These are phyloP conservation scores for Enteromius unitaeniatus DNA, from an alignment of 2,797 vertebrate genomes.

Conservation along the genomic window DNA sequence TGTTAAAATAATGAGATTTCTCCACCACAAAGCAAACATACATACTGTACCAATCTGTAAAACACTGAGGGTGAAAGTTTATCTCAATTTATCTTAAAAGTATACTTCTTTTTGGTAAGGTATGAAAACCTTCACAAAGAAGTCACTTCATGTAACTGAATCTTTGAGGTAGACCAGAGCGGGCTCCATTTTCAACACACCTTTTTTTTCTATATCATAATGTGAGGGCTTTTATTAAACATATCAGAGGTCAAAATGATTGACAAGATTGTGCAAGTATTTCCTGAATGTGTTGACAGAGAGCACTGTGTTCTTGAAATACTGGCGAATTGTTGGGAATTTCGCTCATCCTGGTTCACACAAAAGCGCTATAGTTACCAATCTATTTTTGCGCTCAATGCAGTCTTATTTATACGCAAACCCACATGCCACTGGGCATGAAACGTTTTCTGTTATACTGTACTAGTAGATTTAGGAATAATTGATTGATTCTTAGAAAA, in stretches of 20 bases:
- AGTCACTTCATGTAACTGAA: neutral
- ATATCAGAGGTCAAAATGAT: neutral
- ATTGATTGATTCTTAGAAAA: slow-evolving; percentile 2
- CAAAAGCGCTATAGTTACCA: neutral
- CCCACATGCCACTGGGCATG: slow-evolving; percentile 22
- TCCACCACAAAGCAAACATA: neutral
- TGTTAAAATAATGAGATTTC: neutral
- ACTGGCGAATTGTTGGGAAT: neutral
- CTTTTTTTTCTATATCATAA: neutral
- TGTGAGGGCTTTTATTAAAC: neutral
- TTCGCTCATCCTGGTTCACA: neutral
- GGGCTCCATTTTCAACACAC: neutral
- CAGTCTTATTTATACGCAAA: slow-evolving; percentile 36
- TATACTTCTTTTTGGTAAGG: no score
- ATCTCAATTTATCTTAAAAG: neutral
- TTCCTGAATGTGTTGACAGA: slow-evolving; percentile 2
- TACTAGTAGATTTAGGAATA: neutral
- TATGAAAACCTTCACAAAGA: neutral
- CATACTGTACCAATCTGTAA: neutral
- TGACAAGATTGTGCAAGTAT: neutral
- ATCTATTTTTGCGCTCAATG: slow-evolving; percentile 22
- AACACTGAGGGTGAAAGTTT: neutral
- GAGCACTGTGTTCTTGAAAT: neutral
- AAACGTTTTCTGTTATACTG: slow-evolving; percentile 2
- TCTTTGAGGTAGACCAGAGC: neutral